Evolutionary conservation across 2,113 vertebrate species (phyloP).

Genomic region (Oncorhynchus masou): DNA sequence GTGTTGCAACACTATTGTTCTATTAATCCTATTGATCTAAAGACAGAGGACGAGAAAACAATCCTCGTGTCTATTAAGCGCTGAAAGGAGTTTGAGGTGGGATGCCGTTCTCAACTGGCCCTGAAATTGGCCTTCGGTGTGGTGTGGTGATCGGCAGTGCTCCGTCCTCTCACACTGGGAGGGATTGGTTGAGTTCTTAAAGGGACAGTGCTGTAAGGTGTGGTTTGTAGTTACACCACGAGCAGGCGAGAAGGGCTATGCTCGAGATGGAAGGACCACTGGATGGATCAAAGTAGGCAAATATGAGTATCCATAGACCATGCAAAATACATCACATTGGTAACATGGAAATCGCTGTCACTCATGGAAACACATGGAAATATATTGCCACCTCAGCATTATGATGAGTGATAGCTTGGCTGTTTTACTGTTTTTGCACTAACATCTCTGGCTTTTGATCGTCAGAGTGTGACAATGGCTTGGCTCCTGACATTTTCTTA

Average conservation of each 20-base stretch:
- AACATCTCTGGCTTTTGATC: background rate
- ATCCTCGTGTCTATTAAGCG: constrained; percentile 27
- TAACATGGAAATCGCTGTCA: background rate
- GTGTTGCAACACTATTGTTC: background rate
- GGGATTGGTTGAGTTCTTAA: constrained; percentile 18
- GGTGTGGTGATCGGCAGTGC: background rate
- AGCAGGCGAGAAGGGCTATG: background rate
- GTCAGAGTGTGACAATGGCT: background rate
- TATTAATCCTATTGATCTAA: background rate
- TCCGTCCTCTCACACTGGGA: background rate
- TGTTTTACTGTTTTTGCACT: background rate
- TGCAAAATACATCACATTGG: background rate
- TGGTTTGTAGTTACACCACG: background rate
- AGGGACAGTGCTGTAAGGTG: background rate
- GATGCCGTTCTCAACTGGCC: constrained; percentile 5
- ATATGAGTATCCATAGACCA: background rate
- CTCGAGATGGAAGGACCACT: background rate
- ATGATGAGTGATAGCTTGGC: background rate
- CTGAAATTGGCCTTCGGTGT: background rate
- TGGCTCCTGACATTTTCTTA: background rate
- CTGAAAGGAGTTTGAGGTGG: constrained; percentile 2
- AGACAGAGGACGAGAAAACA: background rate
- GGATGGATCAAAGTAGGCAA: background rate
- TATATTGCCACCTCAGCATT: background rate
- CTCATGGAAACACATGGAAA: background rate